A percentile compares a stretch with the other conserved stretches of the same genome.
phyloP scores from a whole-genome alignment of 2,797 vertebrate genomes.

The Nannoperca obscura region DNA sequence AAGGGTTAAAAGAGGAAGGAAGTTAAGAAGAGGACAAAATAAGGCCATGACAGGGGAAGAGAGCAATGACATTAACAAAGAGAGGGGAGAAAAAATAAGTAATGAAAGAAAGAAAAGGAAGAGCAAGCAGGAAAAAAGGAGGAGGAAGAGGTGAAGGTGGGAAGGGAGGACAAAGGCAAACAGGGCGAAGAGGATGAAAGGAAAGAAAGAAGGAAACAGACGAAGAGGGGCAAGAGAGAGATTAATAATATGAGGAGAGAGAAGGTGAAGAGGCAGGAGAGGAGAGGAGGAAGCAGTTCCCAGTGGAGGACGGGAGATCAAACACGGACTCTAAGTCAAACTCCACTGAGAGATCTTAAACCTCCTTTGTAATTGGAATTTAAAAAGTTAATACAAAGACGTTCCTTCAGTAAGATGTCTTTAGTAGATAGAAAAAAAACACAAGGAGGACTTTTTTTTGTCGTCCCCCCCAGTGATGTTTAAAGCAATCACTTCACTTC shows the following conservation, averaged over 20 bases:
- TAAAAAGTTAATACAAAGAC: constrained; percentile 92
- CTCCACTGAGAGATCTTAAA: constrained; percentile 92
- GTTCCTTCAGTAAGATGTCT: constrained; percentile 88
- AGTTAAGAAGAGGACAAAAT: not conserved
- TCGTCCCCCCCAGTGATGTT: constrained; percentile 62
- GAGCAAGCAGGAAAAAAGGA: not conserved
- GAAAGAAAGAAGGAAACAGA: not conserved
- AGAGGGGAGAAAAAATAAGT: not conserved
- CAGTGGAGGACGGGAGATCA: constrained; percentile 91
- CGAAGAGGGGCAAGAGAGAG: constrained; percentile 3
- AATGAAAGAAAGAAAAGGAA: not conserved
- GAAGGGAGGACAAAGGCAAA: not conserved
- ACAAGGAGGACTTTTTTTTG: constrained; percentile 80
- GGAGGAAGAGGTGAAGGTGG: not conserved
- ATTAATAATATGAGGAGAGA: constrained; percentile 41
- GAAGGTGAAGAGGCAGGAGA: constrained; percentile 68
- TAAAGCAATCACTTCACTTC: constrained; percentile 53
- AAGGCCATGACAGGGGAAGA: too few species aligned
- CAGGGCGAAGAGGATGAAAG: not conserved
- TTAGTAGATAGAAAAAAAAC: constrained; percentile 86
- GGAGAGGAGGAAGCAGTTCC: constrained; percentile 73
- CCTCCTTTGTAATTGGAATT: constrained; percentile 95
- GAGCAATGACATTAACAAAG: too few species aligned
- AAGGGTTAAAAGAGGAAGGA: not conserved
- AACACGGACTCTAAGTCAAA: constrained; percentile 92